Conservation (phyloP, 2,888 invertebrate genomes). For the Agonopterix subpropinquella region DNA sequence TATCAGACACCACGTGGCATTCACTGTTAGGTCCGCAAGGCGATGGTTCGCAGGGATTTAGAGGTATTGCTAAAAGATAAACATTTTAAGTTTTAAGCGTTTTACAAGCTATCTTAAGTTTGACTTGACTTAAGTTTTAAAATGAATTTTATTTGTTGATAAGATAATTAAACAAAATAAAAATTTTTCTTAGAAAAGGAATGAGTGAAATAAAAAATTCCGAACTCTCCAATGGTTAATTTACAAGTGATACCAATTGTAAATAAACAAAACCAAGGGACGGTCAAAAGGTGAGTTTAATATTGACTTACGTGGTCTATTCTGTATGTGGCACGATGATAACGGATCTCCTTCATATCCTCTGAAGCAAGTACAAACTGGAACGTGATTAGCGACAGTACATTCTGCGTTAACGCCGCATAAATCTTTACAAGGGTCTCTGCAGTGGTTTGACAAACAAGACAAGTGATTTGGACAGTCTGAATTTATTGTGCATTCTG, state of each 20-base stretch:
- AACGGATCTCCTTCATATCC: constrained; percentile 91
- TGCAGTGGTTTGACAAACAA: constrained; percentile 89
- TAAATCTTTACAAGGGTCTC: constrained; percentile 89
- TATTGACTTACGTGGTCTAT: constrained; percentile 69
- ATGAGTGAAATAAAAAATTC: too few species aligned
- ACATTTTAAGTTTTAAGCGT: background rate
- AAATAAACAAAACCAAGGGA: background rate
- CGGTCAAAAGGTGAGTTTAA: background rate
- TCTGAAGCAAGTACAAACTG: constrained; percentile 85
- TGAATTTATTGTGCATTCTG: constrained; percentile 88
- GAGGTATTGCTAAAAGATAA: constrained; percentile 23
- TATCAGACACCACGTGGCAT: constrained; percentile 80
- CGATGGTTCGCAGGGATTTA: constrained; percentile 83
- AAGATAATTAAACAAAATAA: too few species aligned
- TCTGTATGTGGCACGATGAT: constrained; percentile 80
- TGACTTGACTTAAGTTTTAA: background rate
- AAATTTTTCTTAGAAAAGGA: too few species aligned
- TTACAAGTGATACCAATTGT: background rate
- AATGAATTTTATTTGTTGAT: background rate
- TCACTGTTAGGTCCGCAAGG: constrained; percentile 87
- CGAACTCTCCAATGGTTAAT: too few species aligned
- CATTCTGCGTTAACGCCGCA: constrained; percentile 91
- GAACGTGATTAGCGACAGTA: constrained; percentile 86
- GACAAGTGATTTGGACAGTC: constrained; percentile 87
- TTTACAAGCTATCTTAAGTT: too few species aligned